These are phyloP conservation scores for Leucozona laternaria DNA, from an alignment of 2,888 invertebrate species.

Conservation along the genomic window DNA sequence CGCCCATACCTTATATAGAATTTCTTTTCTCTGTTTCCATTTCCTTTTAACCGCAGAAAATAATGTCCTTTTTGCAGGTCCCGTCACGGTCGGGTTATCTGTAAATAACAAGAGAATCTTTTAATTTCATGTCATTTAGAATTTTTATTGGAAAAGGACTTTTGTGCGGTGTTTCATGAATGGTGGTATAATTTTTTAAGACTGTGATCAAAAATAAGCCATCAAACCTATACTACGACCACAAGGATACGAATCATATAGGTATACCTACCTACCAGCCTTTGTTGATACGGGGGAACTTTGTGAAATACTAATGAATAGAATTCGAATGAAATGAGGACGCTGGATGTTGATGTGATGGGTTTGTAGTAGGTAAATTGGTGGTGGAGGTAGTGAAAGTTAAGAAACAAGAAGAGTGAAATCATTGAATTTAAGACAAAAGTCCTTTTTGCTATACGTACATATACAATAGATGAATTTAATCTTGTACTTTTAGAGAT, in stretches of 20 bases:
- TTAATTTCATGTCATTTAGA: constrained; percentile 73
- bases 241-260: constrained; percentile 64
- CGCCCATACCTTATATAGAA: background rate
- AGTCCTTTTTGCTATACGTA: constrained; percentile 7
- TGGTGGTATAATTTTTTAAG: constrained; percentile 78
- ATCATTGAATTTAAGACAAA: constrained; percentile 33
- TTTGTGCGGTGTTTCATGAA: constrained; percentile 71
- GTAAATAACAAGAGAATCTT: constrained; percentile 74
- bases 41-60: constrained; percentile 1
- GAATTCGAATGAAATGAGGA: constrained; percentile 74
- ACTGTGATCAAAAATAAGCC: constrained; percentile 76
- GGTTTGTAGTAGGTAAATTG: background rate
- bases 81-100: constrained; percentile 53
- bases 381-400: constrained; percentile 9
- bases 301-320: constrained; percentile 70
- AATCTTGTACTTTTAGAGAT: constrained; percentile 56
- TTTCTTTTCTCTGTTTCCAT: background rate
- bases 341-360: background rate
- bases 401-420: background rate
- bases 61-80: constrained; percentile 34
- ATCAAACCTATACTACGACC: constrained; percentile 8
- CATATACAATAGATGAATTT: background rate
- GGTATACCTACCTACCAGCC: background rate
- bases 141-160: constrained; percentile 66
- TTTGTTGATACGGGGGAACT: constrained; percentile 63